These are phyloP conservation scores for Boulengeromyrus knoepffleri DNA, from an alignment of 2,113 vertebrate genomes.

Conservation along the genomic window DNA sequence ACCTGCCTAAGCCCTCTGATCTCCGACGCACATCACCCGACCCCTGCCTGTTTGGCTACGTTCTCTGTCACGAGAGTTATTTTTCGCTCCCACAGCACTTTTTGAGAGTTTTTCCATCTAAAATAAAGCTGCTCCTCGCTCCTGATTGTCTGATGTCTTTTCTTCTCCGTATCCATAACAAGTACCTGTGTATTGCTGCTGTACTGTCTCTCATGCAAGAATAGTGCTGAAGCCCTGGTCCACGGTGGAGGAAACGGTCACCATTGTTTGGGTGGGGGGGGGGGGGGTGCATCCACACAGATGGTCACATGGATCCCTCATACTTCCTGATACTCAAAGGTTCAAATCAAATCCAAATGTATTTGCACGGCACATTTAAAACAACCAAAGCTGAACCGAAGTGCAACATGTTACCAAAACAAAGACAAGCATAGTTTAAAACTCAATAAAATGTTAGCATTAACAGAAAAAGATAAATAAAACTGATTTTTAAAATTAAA, in stretches of 20 bases:
- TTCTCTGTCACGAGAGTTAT: no score
- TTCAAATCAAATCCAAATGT: neutral
- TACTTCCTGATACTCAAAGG: neutral
- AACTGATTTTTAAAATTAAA: no score
- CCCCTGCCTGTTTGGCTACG: no score
- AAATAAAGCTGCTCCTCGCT: no score
- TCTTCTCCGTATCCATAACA: no score
- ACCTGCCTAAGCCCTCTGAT: no score
- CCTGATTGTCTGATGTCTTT: no score
- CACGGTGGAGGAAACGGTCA: neutral
- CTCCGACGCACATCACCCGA: no score
- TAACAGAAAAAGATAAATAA: neutral
- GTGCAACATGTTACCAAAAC: neutral
- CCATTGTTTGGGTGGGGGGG: neutral
- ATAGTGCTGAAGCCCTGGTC: neutral
- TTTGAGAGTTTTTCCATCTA: no score
- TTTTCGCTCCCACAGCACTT: no score
- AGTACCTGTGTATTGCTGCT: neutral
- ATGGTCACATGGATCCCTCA: neutral
- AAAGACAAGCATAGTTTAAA: neutral
- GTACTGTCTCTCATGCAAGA: neutral
- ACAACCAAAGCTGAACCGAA: neutral
- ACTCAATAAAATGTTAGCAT: neutral
- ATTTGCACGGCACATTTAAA: neutral
- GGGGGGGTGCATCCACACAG: neutral